Percentiles rank a stretch among this genome's conserved stretches.
These are phyloP conservation scores for Salticus scenicus DNA, from an alignment of 2,888 invertebrate genomes.

Conservation along the genomic window DNA sequence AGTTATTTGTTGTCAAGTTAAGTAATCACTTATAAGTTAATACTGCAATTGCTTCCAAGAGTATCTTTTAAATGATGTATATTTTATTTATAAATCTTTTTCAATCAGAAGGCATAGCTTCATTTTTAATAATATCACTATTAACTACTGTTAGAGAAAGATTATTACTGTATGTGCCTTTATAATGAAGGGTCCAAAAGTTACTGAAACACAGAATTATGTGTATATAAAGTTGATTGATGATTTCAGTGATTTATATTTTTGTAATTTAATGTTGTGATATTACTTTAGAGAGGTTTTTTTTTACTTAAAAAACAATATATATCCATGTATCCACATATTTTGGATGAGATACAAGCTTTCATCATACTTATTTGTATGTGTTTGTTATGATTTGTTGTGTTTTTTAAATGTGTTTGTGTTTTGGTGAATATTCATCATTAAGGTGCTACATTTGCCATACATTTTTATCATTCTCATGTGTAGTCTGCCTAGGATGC, in stretches of 20 bases:
- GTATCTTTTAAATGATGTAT: no score
- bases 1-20: no score
- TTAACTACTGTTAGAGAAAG: no score
- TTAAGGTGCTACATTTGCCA: conserved; percentile 6
- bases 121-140: no score
- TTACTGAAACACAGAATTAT: background rate
- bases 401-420: background rate
- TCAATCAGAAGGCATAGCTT: no score
- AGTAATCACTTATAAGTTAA: no score
- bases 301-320: no score
- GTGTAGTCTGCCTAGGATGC: no score
- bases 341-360: background rate
- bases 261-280: background rate
- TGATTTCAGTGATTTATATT: background rate
- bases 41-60: no score
- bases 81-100: no score
- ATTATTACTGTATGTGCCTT: conserved; percentile 8
- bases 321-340: background rate
- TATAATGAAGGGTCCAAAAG: background rate
- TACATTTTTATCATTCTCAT: background rate
- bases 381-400: background rate
- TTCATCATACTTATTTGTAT: no score
- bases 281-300: no score
- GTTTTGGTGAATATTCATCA: background rate
- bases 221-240: background rate